Percentiles rank a stretch among this genome's conserved stretches.
Evolutionary conservation across 2,113 vertebrate genomes (phyloP).

Genomic region (Gopherus flavomarginatus): DNA sequence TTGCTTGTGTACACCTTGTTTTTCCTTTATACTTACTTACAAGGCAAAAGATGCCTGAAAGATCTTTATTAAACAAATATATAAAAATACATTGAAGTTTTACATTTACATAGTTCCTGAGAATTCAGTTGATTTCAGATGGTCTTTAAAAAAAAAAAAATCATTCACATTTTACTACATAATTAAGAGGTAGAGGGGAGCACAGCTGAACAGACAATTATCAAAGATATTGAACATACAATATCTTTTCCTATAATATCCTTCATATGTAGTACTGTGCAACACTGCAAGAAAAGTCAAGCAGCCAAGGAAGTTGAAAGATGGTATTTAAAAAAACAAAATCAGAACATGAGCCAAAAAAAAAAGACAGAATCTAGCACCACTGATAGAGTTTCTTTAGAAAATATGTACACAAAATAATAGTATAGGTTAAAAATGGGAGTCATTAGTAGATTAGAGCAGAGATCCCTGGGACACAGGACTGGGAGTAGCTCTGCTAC

Average conservation of each 20-base stretch:
- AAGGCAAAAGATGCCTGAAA: not conserved
- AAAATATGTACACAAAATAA: rapidly evolving
- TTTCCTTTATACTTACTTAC: not conserved
- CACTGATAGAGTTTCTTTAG: not conserved
- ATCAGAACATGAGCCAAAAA: not conserved
- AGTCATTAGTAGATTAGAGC: rapidly evolving
- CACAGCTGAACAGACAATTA: not conserved
- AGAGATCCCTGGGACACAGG: not conserved
- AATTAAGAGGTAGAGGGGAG: constrained; percentile 24
- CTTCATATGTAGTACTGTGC: not conserved
- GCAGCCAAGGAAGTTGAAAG: not conserved
- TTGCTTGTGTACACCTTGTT: rapidly evolving
- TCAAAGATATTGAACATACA: not conserved
- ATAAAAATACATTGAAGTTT: rapidly evolving
- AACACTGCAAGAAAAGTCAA: not conserved
- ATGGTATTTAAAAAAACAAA: not conserved
- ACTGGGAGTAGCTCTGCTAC: not conserved
- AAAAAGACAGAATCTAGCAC: not conserved
- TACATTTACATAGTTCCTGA: not conserved
- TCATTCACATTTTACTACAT: not conserved
- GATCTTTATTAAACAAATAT: not conserved
- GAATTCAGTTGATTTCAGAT: not conserved
- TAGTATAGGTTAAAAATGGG: not conserved
- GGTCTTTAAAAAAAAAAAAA: not conserved
- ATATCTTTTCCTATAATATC: not conserved